A percentile compares a stretch with the other conserved stretches of the same genome.
Evolutionary conservation across 2,797 vertebrate genomes (phyloP).

Genomic region (Pangasius sanitwongsei): DNA sequence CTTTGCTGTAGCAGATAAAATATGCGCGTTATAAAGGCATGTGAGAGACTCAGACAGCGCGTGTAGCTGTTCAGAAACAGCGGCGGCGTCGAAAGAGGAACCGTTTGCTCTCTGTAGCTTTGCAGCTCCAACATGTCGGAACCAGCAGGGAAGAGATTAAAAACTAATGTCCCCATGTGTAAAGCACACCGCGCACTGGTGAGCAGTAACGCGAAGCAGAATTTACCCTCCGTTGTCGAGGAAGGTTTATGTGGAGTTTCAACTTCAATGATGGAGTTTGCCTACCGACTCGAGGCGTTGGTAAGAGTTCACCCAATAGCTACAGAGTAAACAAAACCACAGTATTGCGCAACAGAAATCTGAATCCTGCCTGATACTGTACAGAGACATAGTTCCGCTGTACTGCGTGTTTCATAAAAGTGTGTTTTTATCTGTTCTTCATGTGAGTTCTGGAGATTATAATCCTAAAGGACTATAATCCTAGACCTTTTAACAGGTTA

Average conservation of each 20-base stretch:
- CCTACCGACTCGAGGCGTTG: slow-evolving; percentile 70
- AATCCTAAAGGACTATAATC: neutral
- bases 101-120: neutral
- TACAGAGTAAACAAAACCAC: neutral
- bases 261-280: slow-evolving; percentile 64
- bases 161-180: slow-evolving; percentile 70
- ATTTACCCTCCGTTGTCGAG: slow-evolving; percentile 71
- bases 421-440: neutral
- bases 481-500: neutral
- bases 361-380: neutral
- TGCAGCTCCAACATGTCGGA: slow-evolving; percentile 63
- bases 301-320: slow-evolving; percentile 53
- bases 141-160: slow-evolving; percentile 67
- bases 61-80: neutral
- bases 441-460: neutral
- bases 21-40: neutral
- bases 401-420: neutral
- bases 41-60: neutral
- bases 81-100: neutral
- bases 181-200: slow-evolving; percentile 58
- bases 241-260: slow-evolving; percentile 72
- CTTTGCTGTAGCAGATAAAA: neutral
- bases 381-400: neutral
- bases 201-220: slow-evolving; percentile 63
- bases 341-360: neutral